Percentiles rank a stretch among this genome's conserved stretches.
Evolutionary conservation across 2,113 vertebrate species (phyloP).

Genomic region (Romanogobio albipinnatus): DNA sequence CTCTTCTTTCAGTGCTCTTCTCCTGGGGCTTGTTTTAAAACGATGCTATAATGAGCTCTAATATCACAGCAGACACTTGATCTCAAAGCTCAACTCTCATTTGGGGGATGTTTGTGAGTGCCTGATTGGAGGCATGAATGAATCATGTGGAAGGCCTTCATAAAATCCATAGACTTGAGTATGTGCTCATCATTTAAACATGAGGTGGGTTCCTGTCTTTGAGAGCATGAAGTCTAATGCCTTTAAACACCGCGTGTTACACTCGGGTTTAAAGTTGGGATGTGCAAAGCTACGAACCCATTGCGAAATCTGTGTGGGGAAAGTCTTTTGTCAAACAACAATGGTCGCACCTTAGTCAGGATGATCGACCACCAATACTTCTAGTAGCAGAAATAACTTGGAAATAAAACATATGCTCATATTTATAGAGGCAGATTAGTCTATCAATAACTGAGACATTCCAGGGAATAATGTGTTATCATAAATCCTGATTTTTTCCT

Average conservation of each 20-base stretch:
- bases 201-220: conserved; percentile 27
- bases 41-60: conserved; percentile 37
- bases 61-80: conserved; percentile 30
- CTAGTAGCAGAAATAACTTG: too few relatives aligned
- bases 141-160: conserved; percentile 9
- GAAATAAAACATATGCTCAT: too few relatives aligned
- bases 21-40: conserved; percentile 34
- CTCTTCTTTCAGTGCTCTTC: not conserved
- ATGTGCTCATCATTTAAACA: conserved; percentile 19
- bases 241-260: not conserved
- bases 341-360: too few relatives aligned
- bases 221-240: not conserved
- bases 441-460: too few relatives aligned
- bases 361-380: too few relatives aligned
- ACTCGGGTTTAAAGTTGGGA: not conserved
- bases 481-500: not conserved
- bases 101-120: not conserved
- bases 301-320: too few relatives aligned
- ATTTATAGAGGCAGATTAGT: too few relatives aligned
- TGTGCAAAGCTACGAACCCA: not conserved
- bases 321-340: too few relatives aligned
- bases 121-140: conserved; percentile 32
- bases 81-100: conserved; percentile 24
- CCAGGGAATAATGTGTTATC: too few relatives aligned
- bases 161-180: conserved; percentile 28